These are phyloP conservation scores for Danio choprae DNA, from an alignment of 2,797 vertebrate species.

Conservation along the genomic window DNA sequence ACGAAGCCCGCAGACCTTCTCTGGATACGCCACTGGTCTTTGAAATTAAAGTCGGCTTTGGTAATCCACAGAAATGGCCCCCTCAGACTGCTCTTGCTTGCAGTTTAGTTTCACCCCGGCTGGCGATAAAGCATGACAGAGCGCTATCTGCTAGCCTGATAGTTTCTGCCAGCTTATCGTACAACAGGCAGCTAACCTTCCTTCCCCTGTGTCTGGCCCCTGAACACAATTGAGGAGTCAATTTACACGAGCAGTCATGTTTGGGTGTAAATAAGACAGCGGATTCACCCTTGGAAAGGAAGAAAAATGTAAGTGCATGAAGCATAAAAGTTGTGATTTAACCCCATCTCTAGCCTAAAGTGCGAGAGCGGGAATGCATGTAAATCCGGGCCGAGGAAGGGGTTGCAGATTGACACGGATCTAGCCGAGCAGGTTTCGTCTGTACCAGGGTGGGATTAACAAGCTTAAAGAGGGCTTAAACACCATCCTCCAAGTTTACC, in stretches of 20 bases:
- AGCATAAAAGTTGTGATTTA: conserved; percentile 64
- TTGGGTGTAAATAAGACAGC: conserved; percentile 77
- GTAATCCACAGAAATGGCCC: conserved; percentile 84
- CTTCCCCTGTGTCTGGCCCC: conserved; percentile 75
- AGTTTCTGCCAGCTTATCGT: conserved; percentile 84
- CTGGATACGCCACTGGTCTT: conserved; percentile 86
- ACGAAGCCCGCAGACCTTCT: conserved; percentile 77
- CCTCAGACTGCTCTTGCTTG: conserved; percentile 79
- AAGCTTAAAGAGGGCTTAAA: conserved; percentile 87
- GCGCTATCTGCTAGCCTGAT: conserved; percentile 79
- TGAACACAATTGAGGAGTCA: conserved; percentile 80
- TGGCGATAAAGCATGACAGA: conserved; percentile 85
- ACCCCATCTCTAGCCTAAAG: conserved; percentile 65
- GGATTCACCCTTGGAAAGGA: conserved; percentile 41
- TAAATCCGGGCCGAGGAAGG: conserved; percentile 81
- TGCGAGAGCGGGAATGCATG: conserved; percentile 79
- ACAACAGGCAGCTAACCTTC: conserved; percentile 81
- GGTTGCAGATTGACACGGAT: conserved; percentile 86
- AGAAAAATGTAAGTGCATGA: conserved; percentile 55
- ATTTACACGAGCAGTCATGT: conserved; percentile 79
- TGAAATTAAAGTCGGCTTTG: conserved; percentile 86
- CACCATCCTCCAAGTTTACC: conserved; percentile 81
- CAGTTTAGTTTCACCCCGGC: conserved; percentile 86
- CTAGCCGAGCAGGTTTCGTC: conserved; percentile 80
- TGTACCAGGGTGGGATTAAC: conserved; percentile 88